These are phyloP conservation scores for Hypolimnas misippus DNA, from an alignment of 2,888 invertebrate genomes.

Conservation along the genomic window DNA sequence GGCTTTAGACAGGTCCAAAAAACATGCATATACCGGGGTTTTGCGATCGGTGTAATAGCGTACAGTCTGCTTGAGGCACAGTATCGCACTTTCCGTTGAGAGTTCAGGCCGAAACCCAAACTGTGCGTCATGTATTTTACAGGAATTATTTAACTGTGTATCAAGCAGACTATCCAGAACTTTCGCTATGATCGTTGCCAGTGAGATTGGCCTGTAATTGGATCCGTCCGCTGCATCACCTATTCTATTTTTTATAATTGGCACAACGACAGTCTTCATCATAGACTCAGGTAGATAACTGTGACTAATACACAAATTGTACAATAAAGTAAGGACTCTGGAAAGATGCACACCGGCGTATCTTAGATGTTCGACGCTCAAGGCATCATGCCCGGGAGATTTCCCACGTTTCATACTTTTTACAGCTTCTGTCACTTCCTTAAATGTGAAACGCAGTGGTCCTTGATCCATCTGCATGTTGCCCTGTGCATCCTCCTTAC, in stretches of 20 bases:
- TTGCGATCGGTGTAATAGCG: slow-evolving; percentile 27
- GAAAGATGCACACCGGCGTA: slow-evolving; percentile 21
- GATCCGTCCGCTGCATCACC: slow-evolving; percentile 11
- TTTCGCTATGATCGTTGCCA: slow-evolving; percentile 31
- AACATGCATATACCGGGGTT: slow-evolving; percentile 25
- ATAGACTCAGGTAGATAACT: neutral
- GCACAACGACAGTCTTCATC: neutral
- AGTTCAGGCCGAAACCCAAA: slow-evolving; percentile 31
- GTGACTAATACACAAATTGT: slow-evolving; percentile 17
- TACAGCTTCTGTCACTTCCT: slow-evolving; percentile 3
- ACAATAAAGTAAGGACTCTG: slow-evolving; percentile 22
- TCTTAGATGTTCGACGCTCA: slow-evolving; percentile 31
- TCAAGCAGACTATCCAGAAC: slow-evolving; percentile 8
- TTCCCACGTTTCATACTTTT: slow-evolving; percentile 22
- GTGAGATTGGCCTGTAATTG: slow-evolving; percentile 39
- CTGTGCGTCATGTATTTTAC: slow-evolving; percentile 21
- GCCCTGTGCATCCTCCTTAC: neutral
- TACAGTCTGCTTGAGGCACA: slow-evolving; percentile 33
- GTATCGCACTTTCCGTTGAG: slow-evolving; percentile 32
- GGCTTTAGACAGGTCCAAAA: neutral
- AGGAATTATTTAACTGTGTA: neutral
- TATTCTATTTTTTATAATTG: slow-evolving; percentile 11
- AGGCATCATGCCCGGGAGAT: slow-evolving; percentile 32
- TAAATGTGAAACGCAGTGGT: neutral
- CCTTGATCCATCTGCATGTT: neutral